These are phyloP conservation scores for Osmerus mordax DNA, from an alignment of 2,113 vertebrate species.

Conservation along the genomic window DNA sequence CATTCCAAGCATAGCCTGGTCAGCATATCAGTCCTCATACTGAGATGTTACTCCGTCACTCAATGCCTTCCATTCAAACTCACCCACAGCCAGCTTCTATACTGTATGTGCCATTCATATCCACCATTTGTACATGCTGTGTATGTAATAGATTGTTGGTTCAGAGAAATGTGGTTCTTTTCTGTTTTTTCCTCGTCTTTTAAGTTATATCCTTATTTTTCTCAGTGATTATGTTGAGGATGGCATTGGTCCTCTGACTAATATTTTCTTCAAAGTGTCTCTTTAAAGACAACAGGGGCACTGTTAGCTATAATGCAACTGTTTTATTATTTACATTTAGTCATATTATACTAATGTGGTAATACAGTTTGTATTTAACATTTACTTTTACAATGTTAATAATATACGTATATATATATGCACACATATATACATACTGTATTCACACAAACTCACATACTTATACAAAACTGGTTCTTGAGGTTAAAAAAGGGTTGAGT, in stretches of 20 bases:
- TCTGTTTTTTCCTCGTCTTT: conserved; percentile 33
- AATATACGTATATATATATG: too few relatives aligned
- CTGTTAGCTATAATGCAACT: too few relatives aligned
- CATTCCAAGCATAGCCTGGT: not conserved
- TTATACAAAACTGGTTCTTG: not conserved
- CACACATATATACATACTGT: not conserved
- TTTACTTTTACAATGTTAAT: too few relatives aligned
- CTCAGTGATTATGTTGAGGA: conserved; percentile 45
- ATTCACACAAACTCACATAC: conserved; percentile 4
- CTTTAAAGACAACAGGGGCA: too few relatives aligned
- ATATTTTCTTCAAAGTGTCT: conserved; percentile 12
- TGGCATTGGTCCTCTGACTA: conserved; percentile 59
- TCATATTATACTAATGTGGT: too few relatives aligned
- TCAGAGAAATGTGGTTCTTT: conserved; percentile 31
- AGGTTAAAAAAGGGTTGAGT: not conserved
- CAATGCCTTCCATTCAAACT: conserved; percentile 20
- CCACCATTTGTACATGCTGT: conserved; percentile 37
- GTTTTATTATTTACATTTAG: too few relatives aligned
- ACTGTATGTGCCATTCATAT: conserved; percentile 37
- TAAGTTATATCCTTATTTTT: conserved; percentile 27
- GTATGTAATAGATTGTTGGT: conserved; percentile 42
- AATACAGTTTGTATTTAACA: too few relatives aligned
- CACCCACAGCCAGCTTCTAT: conserved; percentile 21
- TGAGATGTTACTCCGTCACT: conserved; percentile 1
- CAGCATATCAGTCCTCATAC: conserved; percentile 26